A percentile compares a stretch with the other conserved stretches of the same genome.
Conservation (phyloP, 2,888 invertebrate genomes). For the Diplazon laetatorius region DNA sequence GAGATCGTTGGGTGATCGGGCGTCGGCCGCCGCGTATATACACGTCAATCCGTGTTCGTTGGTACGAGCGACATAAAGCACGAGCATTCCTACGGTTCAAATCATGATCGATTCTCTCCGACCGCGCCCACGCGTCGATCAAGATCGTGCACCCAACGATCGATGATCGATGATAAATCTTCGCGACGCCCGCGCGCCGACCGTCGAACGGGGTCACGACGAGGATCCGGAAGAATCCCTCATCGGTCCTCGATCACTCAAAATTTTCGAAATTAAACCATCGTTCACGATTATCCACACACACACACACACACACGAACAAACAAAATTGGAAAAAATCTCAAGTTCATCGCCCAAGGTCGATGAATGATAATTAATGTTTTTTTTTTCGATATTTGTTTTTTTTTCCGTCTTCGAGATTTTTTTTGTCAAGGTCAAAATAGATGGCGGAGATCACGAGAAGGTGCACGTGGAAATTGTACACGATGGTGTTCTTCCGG, state of each 20-base stretch:
- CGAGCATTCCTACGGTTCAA: slow-evolving; percentile 56
- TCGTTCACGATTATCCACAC: neutral
- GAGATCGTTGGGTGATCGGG: too few relatives aligned
- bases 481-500: slow-evolving; percentile 65
- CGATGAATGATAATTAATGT: slow-evolving; percentile 18
- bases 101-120: slow-evolving; percentile 51
- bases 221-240: slow-evolving; percentile 43
- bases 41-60: slow-evolving; percentile 52
- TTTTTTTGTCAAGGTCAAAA: too few relatives aligned
- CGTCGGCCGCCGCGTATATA: slow-evolving; percentile 52
- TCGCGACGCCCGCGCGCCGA: slow-evolving; percentile 44
- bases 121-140: slow-evolving; percentile 55
- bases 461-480: too few relatives aligned
- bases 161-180: slow-evolving; percentile 24
- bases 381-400: too few relatives aligned
- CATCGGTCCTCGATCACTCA: too few relatives aligned
- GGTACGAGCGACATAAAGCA: slow-evolving; percentile 53
- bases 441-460: neutral
- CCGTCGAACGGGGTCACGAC: slow-evolving; percentile 12
- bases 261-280: slow-evolving; percentile 5
- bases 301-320: neutral
- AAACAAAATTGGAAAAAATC: too few relatives aligned
- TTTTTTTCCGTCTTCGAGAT: too few relatives aligned
- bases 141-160: slow-evolving; percentile 47
- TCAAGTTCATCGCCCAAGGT: too few relatives aligned